Base-by-base conservation (phyloP, 64 coral and sea anemone genomes). In the Astreopora myriophthalma region DNA sequence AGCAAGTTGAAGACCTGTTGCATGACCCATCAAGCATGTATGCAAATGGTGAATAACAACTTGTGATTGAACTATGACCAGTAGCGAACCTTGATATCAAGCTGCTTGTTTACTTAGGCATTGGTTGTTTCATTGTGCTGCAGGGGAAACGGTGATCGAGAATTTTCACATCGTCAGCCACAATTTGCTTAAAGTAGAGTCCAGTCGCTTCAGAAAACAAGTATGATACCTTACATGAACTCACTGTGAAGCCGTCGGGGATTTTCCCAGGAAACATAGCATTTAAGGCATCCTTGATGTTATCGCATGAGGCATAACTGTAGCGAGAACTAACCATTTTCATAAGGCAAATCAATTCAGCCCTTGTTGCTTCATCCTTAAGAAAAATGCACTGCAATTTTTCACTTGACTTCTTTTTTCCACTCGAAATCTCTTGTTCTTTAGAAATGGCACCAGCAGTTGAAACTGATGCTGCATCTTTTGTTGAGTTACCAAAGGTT, bases 251-350 rank as follows among this genome's bases (percentile, higher is more conserved):
- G 26, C 67, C 24, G 37, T 94, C 87, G 49, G 92, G 71, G 25
- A 94, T 85, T 94, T 94, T 89, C 35, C 86, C 79, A 73, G 78
- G 92, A 75, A 94, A 77, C 87, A 89, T 89, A 19, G 87, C 93
- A 55, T 94, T 22, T 82, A 94, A 81, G 30, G 75, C 17, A 14
- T n/a, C n/a, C n/a, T n/a, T n/a, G n/a, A n/a, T n/a, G n/a, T n/a
- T n/a, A n/a, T n/a, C n/a, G n/a, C n/a, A n/a, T n/a, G n/a, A n/a
- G n/a, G n/a, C n/a, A n/a, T n/a, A n/a, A n/a, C n/a, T n/a, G n/a
- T n/a, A n/a, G n/a, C n/a, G n/a, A n/a, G n/a, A n/a, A n/a, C n/a
- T n/a, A n/a, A n/a, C n/a, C n/a, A n/a, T n/a, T n/a, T n/a, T n/a
- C n/a, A n/a, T n/a, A n/a, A n/a, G n/a, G n/a, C n/a, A n/a, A n/a